Percentiles rank a stretch among this genome's conserved stretches.
These are phyloP conservation scores for Thamnophis sirtalis DNA, from an alignment of 2,113 vertebrate species.

Conservation along the genomic window DNA sequence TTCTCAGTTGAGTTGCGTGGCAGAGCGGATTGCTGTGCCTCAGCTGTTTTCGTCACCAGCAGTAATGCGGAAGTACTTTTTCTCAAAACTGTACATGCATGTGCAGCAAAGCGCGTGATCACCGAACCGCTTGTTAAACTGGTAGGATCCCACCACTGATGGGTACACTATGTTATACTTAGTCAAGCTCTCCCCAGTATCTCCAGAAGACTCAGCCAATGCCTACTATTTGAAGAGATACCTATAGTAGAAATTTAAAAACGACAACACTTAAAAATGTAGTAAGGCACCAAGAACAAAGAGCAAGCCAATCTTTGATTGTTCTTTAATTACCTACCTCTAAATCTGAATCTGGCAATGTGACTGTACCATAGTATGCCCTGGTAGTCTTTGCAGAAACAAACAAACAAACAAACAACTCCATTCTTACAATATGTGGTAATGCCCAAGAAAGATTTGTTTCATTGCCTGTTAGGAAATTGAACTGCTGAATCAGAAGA, in stretches of 20 bases:
- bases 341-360: not conserved
- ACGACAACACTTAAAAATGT: not conserved
- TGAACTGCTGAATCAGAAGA: not conserved
- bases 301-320: not conserved
- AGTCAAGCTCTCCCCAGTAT: not conserved
- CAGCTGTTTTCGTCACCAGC: no score
- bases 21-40: no score
- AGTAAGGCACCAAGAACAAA: not conserved
- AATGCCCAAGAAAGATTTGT: not conserved
- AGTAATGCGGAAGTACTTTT: no score
- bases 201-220: not conserved
- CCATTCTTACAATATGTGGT: not conserved
- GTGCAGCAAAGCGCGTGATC: no score
- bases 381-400: not conserved
- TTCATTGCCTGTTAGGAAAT: not conserved
- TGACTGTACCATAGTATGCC: not conserved
- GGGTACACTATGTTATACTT: not conserved
- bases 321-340: not conserved
- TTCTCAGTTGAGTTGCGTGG: no score
- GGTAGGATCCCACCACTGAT: no score
- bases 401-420: not conserved
- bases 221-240: not conserved
- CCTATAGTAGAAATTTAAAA: not conserved
- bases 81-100: no score
- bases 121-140: no score